Base-by-base conservation (phyloP, 1,140 invertebrate species). In the Zaprionus ghesquierei region DNA sequence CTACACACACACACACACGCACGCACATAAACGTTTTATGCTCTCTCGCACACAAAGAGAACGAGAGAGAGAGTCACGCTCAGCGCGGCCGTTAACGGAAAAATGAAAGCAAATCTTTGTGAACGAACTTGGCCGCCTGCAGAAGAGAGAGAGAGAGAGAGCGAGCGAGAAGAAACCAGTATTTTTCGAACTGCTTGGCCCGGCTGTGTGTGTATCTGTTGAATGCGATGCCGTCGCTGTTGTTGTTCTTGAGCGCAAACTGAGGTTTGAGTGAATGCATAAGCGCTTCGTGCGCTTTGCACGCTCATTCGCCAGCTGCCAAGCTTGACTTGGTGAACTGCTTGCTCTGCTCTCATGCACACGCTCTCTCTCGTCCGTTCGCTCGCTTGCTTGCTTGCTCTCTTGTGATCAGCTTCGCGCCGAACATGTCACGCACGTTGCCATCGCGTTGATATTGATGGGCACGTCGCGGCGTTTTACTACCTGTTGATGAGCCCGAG, bases 31-130 rank as follows among this genome's bases (percentile, higher is more conserved):
- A 62, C 44, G 56, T 53, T 50, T 44, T 2, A 15, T 60, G 46
- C 25, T 27, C 58, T 13, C 18, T 38, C 69, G 31, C 31, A 69
- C 58, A 74, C 58, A 77, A 22, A 59, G 53, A 31, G 8, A 31
- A 10, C 10, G 31, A 33, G 31, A 41, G 6, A 41, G 35, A 15
- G 35, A 64, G 44, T 25, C 41, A 38, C 60, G 46, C 58, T 31
- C 5, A 22, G 71, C 50, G 8, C 35, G n/a, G n/a, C 66, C 51
- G 68, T 85, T 89, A 90, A 85, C 84, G 75, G 77, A 78, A 78
- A 89, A 89, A 90, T 89, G 85, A 89, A 89, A 89, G 85, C 81
- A 89, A 89, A 89, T 89, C 86, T 89, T 89, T 85, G 86, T 84
- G 8, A 60, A 73, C 72, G 66, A 84, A 89, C 71, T 74, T 72